These are phyloP conservation scores for Nephrotoma guestfalica DNA, from an alignment of 2,888 invertebrate genomes.

Conservation along the genomic window DNA sequence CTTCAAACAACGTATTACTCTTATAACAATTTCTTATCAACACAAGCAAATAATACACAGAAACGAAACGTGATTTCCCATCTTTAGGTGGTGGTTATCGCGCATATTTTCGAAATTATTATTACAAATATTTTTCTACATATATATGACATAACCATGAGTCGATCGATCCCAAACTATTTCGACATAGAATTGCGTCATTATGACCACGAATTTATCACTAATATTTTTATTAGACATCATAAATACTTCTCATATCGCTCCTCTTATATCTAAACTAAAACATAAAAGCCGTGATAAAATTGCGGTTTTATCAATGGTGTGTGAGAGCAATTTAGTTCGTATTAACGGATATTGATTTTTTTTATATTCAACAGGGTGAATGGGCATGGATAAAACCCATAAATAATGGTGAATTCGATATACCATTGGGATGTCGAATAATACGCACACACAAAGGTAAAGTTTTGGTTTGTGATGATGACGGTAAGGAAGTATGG, in stretches of 20 bases:
- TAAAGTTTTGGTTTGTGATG: constrained; percentile 64
- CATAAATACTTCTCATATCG: background rate
- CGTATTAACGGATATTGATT: background rate
- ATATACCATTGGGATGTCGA: constrained; percentile 72
- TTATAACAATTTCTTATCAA: background rate
- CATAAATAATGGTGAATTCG: constrained; percentile 55
- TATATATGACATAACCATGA: background rate
- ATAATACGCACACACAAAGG: constrained; percentile 63
- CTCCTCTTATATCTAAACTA: no score
- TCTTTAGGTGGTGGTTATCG: background rate
- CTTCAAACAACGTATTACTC: background rate
- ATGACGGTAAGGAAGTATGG: constrained; percentile 61
- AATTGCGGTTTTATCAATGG: background rate
- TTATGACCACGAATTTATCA: background rate
- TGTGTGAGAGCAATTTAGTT: background rate
- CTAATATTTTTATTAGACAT: background rate
- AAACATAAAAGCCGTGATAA: background rate
- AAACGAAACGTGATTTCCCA: background rate
- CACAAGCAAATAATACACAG: background rate
- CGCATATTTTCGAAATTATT: background rate
- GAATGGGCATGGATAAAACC: constrained; percentile 86
- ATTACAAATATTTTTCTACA: background rate
- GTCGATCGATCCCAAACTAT: background rate
- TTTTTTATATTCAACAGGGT: constrained; percentile 37
- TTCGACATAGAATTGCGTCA: background rate